Conservation (phyloP, 2,797 vertebrate genomes). For the Glossophaga mutica region DNA sequence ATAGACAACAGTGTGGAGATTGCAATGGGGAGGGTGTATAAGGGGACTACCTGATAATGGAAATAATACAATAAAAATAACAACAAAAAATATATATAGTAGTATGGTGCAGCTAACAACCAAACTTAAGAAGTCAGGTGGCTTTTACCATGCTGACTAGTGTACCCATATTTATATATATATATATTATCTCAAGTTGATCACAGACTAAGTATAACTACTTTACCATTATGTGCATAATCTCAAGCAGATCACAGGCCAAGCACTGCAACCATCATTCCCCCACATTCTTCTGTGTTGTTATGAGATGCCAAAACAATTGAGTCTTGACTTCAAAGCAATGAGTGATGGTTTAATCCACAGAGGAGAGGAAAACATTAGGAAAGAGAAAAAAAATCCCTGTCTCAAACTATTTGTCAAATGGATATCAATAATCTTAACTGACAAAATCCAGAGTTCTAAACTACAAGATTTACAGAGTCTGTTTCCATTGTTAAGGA, state of each 20-base stretch:
- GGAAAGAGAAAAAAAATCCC: neutral
- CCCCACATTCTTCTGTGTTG: slow-evolving; percentile 22
- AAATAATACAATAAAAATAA: too few species aligned
- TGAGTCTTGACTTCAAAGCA: neutral
- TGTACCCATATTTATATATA: neutral
- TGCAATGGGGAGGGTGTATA: neutral
- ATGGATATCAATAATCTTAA: neutral
- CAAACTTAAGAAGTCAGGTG: neutral
- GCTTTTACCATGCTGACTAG: neutral
- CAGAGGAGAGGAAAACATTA: slow-evolving; percentile 19
- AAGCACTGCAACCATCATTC: neutral
- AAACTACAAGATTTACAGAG: neutral
- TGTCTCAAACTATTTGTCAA: neutral
- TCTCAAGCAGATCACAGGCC: slow-evolving; percentile 33
- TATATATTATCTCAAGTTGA: slow-evolving; percentile 34
- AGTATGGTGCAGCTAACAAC: neutral
- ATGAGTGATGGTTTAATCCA: neutral
- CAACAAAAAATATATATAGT: neutral
- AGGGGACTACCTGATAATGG: too few species aligned
- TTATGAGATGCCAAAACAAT: neutral
- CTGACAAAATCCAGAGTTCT: neutral
- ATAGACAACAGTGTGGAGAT: neutral
- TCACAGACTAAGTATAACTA: neutral
- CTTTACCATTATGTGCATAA: neutral
- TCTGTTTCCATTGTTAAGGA: neutral